Conservation (phyloP, 2,113 vertebrate genomes). For the Myotis brandtii region DNA sequence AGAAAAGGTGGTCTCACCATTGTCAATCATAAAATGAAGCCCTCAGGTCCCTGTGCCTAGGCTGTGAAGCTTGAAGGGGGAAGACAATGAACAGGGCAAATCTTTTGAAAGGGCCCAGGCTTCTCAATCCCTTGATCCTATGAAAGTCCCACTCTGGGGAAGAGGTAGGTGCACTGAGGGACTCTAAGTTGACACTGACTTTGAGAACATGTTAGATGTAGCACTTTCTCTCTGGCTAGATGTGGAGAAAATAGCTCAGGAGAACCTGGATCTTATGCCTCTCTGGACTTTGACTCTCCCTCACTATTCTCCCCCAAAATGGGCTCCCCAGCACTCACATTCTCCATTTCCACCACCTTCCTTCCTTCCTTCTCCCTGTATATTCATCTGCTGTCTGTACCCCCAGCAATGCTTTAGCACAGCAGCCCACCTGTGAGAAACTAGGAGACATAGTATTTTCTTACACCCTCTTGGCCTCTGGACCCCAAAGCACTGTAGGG, state of each 20-base stretch:
- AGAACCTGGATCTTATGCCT: neutral
- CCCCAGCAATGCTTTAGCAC: neutral
- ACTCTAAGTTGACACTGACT: neutral
- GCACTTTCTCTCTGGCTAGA: neutral
- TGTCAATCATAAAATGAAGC: neutral
- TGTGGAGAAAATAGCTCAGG: neutral
- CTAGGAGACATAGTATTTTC: conserved; percentile 19
- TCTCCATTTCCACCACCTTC: neutral
- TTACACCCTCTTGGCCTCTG: neutral
- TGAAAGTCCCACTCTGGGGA: neutral
- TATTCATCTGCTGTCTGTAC: neutral
- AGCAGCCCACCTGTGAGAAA: neutral
- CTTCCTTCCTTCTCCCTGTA: neutral
- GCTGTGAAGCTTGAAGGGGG: neutral
- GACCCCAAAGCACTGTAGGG: neutral
- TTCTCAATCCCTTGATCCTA: neutral
- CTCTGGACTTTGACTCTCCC: neutral
- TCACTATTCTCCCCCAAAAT: neutral
- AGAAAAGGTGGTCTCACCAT: neutral
- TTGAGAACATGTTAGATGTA: neutral
- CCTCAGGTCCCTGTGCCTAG: neutral
- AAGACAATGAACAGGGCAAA: neutral
- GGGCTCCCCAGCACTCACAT: neutral
- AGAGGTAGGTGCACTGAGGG: neutral
- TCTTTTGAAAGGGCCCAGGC: neutral